Evolutionary conservation across 2,797 vertebrate species (phyloP).

Genomic region (Artibeus lituratus): DNA sequence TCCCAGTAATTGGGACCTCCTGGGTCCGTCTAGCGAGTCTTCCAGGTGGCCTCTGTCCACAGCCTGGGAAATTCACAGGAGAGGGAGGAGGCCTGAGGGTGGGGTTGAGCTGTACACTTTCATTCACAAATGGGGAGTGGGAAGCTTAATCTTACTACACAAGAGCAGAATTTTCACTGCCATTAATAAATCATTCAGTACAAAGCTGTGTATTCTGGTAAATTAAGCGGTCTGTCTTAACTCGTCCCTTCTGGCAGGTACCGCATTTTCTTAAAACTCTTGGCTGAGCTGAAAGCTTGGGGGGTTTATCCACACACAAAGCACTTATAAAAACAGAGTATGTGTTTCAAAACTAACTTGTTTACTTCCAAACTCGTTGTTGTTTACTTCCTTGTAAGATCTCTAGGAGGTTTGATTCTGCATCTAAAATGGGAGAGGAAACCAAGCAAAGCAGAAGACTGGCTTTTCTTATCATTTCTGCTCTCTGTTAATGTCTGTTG

Average conservation of each 20-base stretch:
- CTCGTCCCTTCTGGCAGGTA: neutral
- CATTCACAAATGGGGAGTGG: neutral
- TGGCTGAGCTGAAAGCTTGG: neutral
- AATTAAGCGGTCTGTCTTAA: neutral
- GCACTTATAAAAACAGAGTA: conserved; percentile 16
- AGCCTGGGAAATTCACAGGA: neutral
- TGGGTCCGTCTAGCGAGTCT: neutral
- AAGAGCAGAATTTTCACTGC: neutral
- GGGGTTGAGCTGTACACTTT: neutral
- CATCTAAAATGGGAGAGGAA: neutral
- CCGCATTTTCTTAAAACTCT: neutral
- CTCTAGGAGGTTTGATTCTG: neutral
- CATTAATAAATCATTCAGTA: conserved; percentile 25
- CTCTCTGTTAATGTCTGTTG: conserved; percentile 74
- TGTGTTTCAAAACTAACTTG: neutral
- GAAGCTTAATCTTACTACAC: neutral
- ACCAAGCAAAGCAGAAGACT: neutral
- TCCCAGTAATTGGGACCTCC: neutral
- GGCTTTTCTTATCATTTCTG: neutral
- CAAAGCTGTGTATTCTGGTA: neutral
- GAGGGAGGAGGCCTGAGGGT: neutral
- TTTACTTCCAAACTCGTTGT: neutral
- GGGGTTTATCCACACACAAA: neutral
- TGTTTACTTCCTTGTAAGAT: neutral
- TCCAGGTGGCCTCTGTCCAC: neutral